Percentiles rank a stretch among this genome's conserved stretches.
Evolutionary conservation across 2,888 invertebrate species (phyloP).

Genomic region (Augiades crinisus): DNA sequence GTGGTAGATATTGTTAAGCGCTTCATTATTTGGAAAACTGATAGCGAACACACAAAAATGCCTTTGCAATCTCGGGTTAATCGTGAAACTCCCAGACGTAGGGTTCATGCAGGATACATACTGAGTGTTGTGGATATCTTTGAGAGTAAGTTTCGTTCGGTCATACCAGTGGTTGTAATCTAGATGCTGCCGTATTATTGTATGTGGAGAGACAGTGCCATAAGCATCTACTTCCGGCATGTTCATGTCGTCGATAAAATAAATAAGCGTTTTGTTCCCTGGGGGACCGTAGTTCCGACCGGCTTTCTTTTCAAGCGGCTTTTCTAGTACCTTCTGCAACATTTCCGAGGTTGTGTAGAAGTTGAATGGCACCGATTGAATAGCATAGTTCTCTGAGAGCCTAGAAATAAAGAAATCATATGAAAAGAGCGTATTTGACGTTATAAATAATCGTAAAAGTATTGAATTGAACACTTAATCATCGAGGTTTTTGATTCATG

Average conservation of each 20-base stretch:
- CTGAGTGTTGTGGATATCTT: constrained; percentile 98
- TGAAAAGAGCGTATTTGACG: not conserved
- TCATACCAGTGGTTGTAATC: constrained; percentile 97
- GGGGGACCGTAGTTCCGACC: constrained; percentile 97
- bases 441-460: no score
- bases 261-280: constrained; percentile 95
- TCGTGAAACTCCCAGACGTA: constrained; percentile 97
- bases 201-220: constrained; percentile 98
- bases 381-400: constrained; percentile 92
- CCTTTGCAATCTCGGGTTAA: constrained; percentile 95
- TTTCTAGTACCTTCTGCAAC: constrained; percentile 95
- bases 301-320: constrained; percentile 97
- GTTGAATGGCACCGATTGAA: constrained; percentile 97
- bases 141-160: constrained; percentile 91
- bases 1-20: constrained; percentile 93
- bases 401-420: constrained; percentile 62
- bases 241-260: constrained; percentile 98
- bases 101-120: constrained; percentile 99
- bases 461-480: no score
- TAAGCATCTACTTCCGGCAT: constrained; percentile 96
- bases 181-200: constrained; percentile 95
- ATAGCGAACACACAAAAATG: constrained; percentile 95
- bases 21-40: constrained; percentile 90
- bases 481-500: no score
- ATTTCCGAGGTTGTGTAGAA: constrained; percentile 97